Evolutionary conservation across 30 jellyfish, hydroid and myxozoan species (phyloP).

Genomic region (Aurelia sp.): DNA sequence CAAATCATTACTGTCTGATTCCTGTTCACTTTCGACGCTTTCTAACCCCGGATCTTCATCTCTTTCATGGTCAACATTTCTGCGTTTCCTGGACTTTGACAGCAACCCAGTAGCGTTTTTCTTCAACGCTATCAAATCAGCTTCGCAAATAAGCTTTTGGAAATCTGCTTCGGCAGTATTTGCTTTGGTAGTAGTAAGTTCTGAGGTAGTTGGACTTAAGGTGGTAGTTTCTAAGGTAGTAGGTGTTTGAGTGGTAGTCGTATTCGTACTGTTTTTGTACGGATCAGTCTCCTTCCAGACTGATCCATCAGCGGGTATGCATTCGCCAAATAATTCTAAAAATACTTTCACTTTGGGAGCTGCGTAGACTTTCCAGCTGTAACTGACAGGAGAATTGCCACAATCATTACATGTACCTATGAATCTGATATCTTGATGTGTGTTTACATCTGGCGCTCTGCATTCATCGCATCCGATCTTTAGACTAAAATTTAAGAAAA

Average conservation of each 20-base stretch:
- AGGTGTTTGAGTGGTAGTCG: slow-evolving; percentile 34
- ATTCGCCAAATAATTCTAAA: slow-evolving; percentile 38
- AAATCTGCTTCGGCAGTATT: background rate
- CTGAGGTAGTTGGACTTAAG: background rate
- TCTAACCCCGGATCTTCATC: background rate
- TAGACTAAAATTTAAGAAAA: slow-evolving; percentile 21
- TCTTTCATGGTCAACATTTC: background rate
- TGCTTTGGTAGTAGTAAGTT: background rate
- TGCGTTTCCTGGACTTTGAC: background rate
- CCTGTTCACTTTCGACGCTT: background rate
- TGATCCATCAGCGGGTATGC: slow-evolving; percentile 69
- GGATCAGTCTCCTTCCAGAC: slow-evolving; percentile 37
- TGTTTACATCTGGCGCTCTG: slow-evolving; percentile 42
- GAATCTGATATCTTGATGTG: slow-evolving; percentile 35
- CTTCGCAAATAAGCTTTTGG: slow-evolving; percentile 34
- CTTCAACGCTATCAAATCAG: slow-evolving; percentile 4
- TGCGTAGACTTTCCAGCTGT: slow-evolving; percentile 52
- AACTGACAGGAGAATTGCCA: slow-evolving; percentile 11
- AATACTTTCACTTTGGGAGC: slow-evolving; percentile 19
- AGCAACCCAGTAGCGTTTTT: slow-evolving; percentile 14
- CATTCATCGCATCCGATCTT: slow-evolving; percentile 49
- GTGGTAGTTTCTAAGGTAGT: slow-evolving; percentile 23
- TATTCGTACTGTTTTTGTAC: background rate
- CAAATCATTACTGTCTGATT: background rate
- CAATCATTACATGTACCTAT: slow-evolving; percentile 47